Evolutionary conservation across 2,888 invertebrate genomes (phyloP), one percentile per base, ranked within the genome.

Genomic region (Archaeoteleia sp.): DNA sequence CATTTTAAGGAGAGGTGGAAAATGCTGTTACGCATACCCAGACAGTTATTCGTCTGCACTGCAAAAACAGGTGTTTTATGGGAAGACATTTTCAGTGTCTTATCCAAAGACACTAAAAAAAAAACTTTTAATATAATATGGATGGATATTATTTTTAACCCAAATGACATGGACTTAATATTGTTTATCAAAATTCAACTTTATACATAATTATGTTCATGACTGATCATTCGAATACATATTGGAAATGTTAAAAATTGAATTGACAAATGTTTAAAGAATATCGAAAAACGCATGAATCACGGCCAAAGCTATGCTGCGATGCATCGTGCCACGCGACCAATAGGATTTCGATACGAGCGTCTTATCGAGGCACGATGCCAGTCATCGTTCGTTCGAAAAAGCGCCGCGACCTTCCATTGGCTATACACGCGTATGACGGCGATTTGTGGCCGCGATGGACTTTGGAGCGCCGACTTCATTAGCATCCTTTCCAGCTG

Each of bases 401-500:
- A 43, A 42, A 29, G 17, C 32, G 49, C 58, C 35, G 58, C 48
- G 43, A 49, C 35, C 46, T 54, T 34, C 46, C 42, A 57, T 51
- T 40, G 57, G 40, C 57, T 37, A 27, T 5, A 20, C 20, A 20
- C 20, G 20, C 20, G 20, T 20, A 20, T 20, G 20, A 20, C 20
- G 20, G 20, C 20, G 20, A 20, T 13, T 34, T 29, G 53, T 48
- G 46, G 53, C 53, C 43, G 46, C 35, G 54, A 54, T 54, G 48
- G 42, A 37, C 67, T 67, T 58, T 67, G 53, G 46, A 32, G 55
- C 48, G 61, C 62, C 67, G 67, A 57, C 67, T 62, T 67, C 62
- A 67, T 67, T 67, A 67, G 57, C 67, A 67, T 67, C 55, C 57
- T 57, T 57, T 61, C 57, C 53, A 57, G 57, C 61, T 62, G 67